These are phyloP conservation scores for Pseudonaja textilis DNA, from an alignment of 2,113 vertebrate species.

Conservation along the genomic window DNA sequence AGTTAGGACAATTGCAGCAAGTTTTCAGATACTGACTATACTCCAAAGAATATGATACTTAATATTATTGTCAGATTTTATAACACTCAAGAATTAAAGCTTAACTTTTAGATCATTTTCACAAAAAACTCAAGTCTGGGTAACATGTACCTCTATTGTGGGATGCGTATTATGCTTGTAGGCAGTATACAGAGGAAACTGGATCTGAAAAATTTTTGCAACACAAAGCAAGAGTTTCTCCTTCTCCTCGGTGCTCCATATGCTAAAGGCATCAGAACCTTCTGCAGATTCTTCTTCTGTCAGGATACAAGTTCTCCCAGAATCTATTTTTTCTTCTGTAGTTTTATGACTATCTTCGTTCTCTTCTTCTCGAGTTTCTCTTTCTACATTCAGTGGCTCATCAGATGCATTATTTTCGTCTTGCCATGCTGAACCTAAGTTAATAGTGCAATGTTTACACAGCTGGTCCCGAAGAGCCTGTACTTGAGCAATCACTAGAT, in stretches of 20 bases:
- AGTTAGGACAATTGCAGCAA: neutral
- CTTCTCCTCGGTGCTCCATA: conserved; percentile 96
- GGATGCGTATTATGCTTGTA: conserved; percentile 99
- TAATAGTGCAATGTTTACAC: conserved; percentile 79
- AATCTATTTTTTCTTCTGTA: conserved; percentile 68
- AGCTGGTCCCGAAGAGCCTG: conserved; percentile 81
- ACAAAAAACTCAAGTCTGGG: conserved; percentile 21
- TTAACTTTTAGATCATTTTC: neutral
- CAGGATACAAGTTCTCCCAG: conserved; percentile 67
- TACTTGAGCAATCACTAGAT: conserved; percentile 96
- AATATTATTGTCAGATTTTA: neutral
- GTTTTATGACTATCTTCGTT: conserved; percentile 66
- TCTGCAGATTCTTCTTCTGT: conserved; percentile 69
- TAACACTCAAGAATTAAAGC: neutral
- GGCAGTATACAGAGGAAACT: conserved; percentile 97
- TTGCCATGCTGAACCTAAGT: conserved; percentile 78
- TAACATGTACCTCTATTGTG: conserved; percentile 90
- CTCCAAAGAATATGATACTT: neutral
- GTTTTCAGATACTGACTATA: neutral
- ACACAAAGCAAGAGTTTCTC: conserved; percentile 96
- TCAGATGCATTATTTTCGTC: conserved; percentile 78
- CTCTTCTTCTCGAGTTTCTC: conserved; percentile 85
- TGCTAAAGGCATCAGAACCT: conserved; percentile 78
- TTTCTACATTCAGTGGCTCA: conserved; percentile 88
- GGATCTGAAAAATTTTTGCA: conserved; percentile 99